These are phyloP conservation scores for Hippocampus zosterae DNA, from an alignment of 2,113 vertebrate species.

Conservation along the genomic window DNA sequence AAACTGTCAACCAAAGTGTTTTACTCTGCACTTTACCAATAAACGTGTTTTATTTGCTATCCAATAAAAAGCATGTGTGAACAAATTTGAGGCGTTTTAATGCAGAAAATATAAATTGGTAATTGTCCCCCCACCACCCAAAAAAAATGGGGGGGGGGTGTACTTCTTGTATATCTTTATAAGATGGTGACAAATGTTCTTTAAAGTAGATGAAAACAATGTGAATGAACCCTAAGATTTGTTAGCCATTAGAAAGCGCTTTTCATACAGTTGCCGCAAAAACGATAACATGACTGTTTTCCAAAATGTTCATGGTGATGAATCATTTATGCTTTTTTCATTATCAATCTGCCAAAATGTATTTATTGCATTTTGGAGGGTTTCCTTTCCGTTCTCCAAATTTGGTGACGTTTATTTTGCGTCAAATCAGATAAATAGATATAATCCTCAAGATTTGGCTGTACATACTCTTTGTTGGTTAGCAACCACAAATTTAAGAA, in stretches of 20 bases:
- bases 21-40: conserved; percentile 2
- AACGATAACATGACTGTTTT: not conserved
- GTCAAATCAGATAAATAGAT: not conserved
- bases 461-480: not conserved
- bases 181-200: not conserved
- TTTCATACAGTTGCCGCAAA: not conserved
- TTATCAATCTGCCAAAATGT: not conserved
- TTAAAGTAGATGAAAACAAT: not conserved
- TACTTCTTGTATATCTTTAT: not conserved
- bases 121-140: not conserved
- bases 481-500: not conserved
- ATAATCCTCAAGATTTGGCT: not conserved
- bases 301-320: not conserved
- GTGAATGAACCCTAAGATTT: not conserved
- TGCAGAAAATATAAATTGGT: not conserved
- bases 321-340: not conserved
- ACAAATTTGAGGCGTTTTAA: not conserved
- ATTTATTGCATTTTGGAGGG: no score
- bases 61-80: not conserved
- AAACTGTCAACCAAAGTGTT: conserved; percentile 10
- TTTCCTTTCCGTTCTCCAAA: not conserved
- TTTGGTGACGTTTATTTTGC: not conserved
- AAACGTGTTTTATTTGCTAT: not conserved
- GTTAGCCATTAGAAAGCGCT: not conserved
- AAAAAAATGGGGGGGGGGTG: no score